Conservation (phyloP, 2,888 invertebrate genomes). For the Leptura quadrifasciata region DNA sequence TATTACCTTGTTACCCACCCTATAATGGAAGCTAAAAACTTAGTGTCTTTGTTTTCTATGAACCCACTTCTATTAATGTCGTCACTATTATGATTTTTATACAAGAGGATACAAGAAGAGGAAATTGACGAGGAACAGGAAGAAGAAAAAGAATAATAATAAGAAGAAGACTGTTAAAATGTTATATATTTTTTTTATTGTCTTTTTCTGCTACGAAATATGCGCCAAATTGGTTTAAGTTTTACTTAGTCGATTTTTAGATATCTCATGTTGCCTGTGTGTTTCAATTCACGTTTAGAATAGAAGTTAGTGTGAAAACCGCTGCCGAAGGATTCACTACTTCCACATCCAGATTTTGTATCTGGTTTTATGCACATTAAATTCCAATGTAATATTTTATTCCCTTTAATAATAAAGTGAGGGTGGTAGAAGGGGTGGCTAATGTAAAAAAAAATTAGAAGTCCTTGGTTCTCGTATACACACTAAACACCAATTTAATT, state of each 20-base stretch:
- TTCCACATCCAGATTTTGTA: too few relatives aligned
- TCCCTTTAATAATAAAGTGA: too few relatives aligned
- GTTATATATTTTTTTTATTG: not conserved
- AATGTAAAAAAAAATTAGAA: too few relatives aligned
- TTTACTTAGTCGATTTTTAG: not conserved
- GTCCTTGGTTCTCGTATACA: too few relatives aligned
- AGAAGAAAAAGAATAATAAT: too few relatives aligned
- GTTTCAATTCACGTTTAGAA: not conserved
- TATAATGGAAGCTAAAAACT: constrained; percentile 6
- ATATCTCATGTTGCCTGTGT: not conserved
- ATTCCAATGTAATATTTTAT: too few relatives aligned
- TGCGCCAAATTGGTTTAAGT: constrained; percentile 5
- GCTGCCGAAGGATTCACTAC: too few relatives aligned
- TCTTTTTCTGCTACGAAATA: not conserved
- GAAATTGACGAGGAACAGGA: too few relatives aligned
- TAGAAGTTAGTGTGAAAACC: not conserved
- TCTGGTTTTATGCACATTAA: too few relatives aligned
- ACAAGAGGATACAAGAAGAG: constrained; percentile 1
- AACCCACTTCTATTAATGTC: constrained; percentile 14
- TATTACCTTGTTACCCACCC: not conserved
- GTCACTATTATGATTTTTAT: constrained; percentile 4
- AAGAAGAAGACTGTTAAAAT: too few relatives aligned
- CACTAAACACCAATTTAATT: too few relatives aligned
- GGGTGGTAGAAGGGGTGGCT: too few relatives aligned
- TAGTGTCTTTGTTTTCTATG: constrained; percentile 11